A percentile compares a stretch with the other conserved stretches of the same genome.
Conservation (phyloP, 2,797 vertebrate genomes). For the Dendrocincla tyrannina region DNA sequence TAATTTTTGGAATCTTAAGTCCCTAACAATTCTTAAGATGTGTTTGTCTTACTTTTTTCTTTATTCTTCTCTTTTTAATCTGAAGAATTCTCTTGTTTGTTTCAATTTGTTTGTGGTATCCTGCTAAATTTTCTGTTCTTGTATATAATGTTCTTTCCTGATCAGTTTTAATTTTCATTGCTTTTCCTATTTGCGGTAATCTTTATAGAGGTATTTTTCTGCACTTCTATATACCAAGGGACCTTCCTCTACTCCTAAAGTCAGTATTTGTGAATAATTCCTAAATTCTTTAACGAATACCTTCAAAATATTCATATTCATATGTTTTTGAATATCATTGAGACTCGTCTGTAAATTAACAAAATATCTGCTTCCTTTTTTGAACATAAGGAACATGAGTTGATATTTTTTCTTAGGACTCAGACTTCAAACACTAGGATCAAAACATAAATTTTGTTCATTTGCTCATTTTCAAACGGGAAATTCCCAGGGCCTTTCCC, state of each 20-base stretch:
- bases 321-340: background rate
- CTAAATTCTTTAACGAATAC: background rate
- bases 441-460: constrained; percentile 18
- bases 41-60: background rate
- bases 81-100: background rate
- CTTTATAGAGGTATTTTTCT: background rate
- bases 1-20: background rate
- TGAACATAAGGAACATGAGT: background rate
- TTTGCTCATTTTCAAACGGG: background rate
- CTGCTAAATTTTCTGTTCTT: background rate
- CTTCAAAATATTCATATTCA: background rate
- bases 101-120: background rate
- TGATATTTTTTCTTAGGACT: background rate
- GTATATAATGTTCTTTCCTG: background rate
- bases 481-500: background rate
- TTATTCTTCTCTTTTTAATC: background rate
- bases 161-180: background rate
- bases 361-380: background rate
- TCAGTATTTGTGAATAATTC: background rate
- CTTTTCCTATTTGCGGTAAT: background rate
- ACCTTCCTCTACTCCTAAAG: background rate
- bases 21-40: background rate
- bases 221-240: background rate
- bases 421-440: background rate
- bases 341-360: background rate